These are phyloP conservation scores for Sebastes iracundus DNA, from an alignment of 2,797 vertebrate species.

Conservation along the genomic window DNA sequence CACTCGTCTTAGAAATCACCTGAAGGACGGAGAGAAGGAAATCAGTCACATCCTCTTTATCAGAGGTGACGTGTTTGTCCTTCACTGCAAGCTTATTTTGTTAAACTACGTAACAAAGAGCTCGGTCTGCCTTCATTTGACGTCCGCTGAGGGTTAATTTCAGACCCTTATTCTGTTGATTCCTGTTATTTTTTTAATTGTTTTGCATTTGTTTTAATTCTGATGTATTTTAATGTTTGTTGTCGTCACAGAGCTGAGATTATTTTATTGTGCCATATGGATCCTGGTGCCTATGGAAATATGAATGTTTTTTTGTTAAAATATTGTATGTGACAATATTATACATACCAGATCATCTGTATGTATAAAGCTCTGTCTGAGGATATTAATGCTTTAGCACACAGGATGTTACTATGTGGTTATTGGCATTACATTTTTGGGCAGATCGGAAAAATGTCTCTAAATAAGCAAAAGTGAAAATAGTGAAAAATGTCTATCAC, in stretches of 20 bases:
- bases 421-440: neutral
- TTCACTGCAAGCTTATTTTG: neutral
- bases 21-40: neutral
- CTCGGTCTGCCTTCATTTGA: neutral
- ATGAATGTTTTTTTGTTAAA: conserved; percentile 34
- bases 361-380: neutral
- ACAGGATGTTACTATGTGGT: neutral
- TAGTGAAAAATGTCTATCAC: neutral
- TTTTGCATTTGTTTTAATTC: conserved; percentile 5
- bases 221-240: conserved; percentile 26
- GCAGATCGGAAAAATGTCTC: neutral
- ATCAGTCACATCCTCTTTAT: neutral
- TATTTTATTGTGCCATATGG: conserved; percentile 58
- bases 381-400: conserved; percentile 29
- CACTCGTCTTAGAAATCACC: neutral
- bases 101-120: neutral
- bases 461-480: neutral
- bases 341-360: neutral
- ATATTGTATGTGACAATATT: conserved; percentile 2
- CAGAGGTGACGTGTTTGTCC: neutral
- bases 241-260: conserved; percentile 20
- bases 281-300: conserved; percentile 43
- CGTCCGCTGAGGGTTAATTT: neutral
- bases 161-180: conserved; percentile 1
- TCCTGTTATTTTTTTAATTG: neutral